Evolutionary conservation across 2,797 vertebrate species (phyloP).

Genomic region (Uromys caudimaculatus): DNA sequence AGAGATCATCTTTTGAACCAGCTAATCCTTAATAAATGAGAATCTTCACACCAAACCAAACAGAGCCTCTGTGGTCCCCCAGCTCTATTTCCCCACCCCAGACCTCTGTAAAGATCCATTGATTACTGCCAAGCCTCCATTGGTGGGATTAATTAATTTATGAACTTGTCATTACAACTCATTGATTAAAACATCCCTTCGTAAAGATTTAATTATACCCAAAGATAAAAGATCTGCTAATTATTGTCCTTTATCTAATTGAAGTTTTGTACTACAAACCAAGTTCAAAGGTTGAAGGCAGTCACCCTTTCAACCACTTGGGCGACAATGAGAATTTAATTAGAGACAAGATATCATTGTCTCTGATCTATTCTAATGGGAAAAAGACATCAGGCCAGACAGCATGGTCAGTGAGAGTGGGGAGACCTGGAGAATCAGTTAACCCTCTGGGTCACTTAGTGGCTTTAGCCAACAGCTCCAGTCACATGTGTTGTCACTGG

Average conservation of each 20-base stretch:
- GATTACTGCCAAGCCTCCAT: conserved; percentile 92
- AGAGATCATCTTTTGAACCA: conserved; percentile 85
- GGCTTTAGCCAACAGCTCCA: conserved; percentile 63
- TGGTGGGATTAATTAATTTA: conserved; percentile 99
- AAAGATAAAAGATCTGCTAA: conserved; percentile 99
- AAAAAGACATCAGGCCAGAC: conserved; percentile 59
- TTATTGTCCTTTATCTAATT: conserved; percentile 99
- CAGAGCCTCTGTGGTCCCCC: conserved; percentile 83
- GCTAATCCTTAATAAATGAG: conserved; percentile 86
- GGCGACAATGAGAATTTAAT: conserved; percentile 94
- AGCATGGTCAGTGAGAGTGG: conserved; percentile 73
- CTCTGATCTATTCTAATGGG: conserved; percentile 81
- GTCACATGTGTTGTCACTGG: neutral
- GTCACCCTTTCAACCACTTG: conserved; percentile 91
- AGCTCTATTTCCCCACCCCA: conserved; percentile 79
- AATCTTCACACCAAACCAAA: conserved; percentile 84
- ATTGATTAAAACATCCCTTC: conserved; percentile 97
- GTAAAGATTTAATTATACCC: conserved; percentile 97
- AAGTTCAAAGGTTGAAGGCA: conserved; percentile 95
- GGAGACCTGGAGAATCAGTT: conserved; percentile 79
- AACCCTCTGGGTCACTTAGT: conserved; percentile 78
- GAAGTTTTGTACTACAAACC: conserved; percentile 95
- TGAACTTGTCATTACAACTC: conserved; percentile 96
- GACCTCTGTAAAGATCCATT: conserved; percentile 94
- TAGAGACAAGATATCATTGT: conserved; percentile 88